Percentiles rank a stretch among this genome's conserved stretches.
Evolutionary conservation across 2,797 vertebrate species (phyloP).

Genomic region (Acanthis flammea): DNA sequence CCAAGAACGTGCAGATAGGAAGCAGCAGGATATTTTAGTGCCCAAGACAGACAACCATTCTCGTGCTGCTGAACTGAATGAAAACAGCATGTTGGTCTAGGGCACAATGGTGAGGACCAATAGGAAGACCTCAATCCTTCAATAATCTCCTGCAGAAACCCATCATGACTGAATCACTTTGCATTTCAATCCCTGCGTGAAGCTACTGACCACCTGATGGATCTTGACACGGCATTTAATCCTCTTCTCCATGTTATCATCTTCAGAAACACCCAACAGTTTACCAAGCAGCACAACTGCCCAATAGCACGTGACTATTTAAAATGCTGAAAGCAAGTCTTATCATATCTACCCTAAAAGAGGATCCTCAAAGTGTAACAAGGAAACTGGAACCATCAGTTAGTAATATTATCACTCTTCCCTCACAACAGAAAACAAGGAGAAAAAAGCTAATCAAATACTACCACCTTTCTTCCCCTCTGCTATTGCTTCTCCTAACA

Average conservation of each 20-base stretch:
- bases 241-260: fast-evolving
- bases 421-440: neutral
- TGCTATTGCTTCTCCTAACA: neutral
- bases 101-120: fast-evolving
- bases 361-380: neutral
- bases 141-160: neutral
- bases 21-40: neutral
- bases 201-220: neutral
- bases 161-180: fast-evolving
- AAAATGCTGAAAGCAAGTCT: neutral
- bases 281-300: neutral
- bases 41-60: neutral
- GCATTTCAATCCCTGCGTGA: neutral
- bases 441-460: constrained; percentile 32
- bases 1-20: neutral
- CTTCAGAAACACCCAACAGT: neutral
- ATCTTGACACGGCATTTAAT: neutral
- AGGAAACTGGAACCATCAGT: neutral
- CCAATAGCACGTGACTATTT: neutral
- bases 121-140: neutral
- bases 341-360: neutral
- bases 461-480: constrained; percentile 58
- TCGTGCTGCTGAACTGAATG: fast-evolving
- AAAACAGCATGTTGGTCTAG: neutral
- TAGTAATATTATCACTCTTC: neutral